These are phyloP conservation scores for Spodoptera exigua DNA, from an alignment of 2,888 invertebrate genomes.

Conservation along the genomic window DNA sequence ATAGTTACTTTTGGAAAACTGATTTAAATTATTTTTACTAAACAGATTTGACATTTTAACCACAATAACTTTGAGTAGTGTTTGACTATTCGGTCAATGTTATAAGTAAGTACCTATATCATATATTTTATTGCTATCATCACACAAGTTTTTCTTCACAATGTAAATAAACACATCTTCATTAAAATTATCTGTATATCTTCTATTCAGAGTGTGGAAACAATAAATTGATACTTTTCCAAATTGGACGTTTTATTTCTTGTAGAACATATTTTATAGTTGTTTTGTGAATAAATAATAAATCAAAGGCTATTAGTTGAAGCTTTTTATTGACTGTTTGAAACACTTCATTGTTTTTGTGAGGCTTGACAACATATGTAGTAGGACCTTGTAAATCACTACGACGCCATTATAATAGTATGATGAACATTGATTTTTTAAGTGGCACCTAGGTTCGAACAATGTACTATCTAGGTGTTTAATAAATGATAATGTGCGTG, in stretches of 20 bases:
- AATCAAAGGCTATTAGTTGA: slow-evolving; percentile 6
- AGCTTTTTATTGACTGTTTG: slow-evolving; percentile 14
- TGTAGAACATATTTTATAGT: neutral
- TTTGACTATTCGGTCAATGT: neutral
- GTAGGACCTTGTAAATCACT: slow-evolving; percentile 3
- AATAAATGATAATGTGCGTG: neutral
- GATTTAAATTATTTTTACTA: neutral
- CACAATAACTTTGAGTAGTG: no score
- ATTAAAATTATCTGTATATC: slow-evolving; percentile 62
- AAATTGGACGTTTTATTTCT: slow-evolving; percentile 62
- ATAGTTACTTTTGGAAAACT: neutral
- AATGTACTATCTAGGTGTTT: neutral
- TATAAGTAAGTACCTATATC: slow-evolving; percentile 35
- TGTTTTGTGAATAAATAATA: slow-evolving; percentile 8
- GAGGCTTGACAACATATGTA: neutral
- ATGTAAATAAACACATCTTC: slow-evolving; percentile 69
- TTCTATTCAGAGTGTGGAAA: slow-evolving; percentile 78
- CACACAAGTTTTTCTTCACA: slow-evolving; percentile 37
- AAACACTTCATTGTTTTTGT: slow-evolving; percentile 13
- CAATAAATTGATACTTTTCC: slow-evolving; percentile 88
- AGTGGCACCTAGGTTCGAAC: neutral
- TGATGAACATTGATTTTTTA: neutral
- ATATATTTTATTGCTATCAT: slow-evolving; percentile 30
- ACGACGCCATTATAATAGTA: neutral
- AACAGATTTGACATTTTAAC: neutral